Evolutionary conservation across 2,888 invertebrate genomes (phyloP).

Genomic region (Leptinotarsa juncta): DNA sequence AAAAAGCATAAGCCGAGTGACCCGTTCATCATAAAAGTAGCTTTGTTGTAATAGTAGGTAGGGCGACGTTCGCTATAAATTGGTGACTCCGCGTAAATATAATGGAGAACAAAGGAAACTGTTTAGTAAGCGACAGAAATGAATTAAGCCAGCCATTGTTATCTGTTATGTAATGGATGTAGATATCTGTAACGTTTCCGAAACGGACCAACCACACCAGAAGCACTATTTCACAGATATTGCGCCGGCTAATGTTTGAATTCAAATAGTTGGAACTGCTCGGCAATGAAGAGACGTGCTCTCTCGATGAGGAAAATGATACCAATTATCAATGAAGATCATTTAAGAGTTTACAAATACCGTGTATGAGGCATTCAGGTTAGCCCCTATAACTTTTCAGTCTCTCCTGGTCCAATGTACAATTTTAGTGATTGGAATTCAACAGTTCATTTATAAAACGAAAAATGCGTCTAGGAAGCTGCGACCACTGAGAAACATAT

Average conservation of each 20-base stretch:
- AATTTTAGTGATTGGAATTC: too few species aligned
- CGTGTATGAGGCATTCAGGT: too few species aligned
- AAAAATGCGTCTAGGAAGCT: too few species aligned
- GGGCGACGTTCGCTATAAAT: conserved; percentile 49
- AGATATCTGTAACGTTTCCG: conserved; percentile 62
- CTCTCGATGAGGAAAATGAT: not conserved
- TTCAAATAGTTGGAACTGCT: conserved; percentile 37
- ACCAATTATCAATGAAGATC: not conserved
- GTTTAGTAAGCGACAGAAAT: conserved; percentile 63
- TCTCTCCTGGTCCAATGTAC: too few species aligned
- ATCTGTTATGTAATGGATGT: conserved; percentile 64
- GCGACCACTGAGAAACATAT: too few species aligned
- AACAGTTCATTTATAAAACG: too few species aligned
- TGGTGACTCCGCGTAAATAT: conserved; percentile 59
- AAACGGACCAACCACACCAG: conserved; percentile 52
- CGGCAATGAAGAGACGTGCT: conserved; percentile 18
- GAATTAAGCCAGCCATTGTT: conserved; percentile 64
- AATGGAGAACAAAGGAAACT: conserved; percentile 63
- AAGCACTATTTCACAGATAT: conserved; percentile 62
- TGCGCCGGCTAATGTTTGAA: conserved; percentile 49
- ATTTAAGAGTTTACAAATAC: too few species aligned
- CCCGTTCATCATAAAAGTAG: not conserved
- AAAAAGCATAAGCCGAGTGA: not conserved
- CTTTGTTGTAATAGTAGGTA: conserved; percentile 23
- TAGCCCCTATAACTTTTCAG: too few species aligned